These are phyloP conservation scores for Drosophila burlai DNA, from an alignment of 1,140 invertebrate species.

Conservation along the genomic window DNA sequence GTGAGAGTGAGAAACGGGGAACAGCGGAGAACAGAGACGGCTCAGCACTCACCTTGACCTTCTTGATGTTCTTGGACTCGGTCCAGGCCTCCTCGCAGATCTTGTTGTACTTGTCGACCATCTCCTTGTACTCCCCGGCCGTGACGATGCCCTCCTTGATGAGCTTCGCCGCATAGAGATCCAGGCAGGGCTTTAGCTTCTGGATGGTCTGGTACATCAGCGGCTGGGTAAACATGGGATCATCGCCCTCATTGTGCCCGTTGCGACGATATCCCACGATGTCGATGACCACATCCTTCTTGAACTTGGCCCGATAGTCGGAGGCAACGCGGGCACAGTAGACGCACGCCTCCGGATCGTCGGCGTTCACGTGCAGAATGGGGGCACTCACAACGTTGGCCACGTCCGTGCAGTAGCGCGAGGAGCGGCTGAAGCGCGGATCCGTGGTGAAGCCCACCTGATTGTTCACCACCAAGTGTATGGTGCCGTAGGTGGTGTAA, in stretches of 20 bases:
- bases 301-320: not conserved
- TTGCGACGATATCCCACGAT: not conserved
- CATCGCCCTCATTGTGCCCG: not conserved
- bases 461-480: not conserved
- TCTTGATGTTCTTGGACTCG: not conserved
- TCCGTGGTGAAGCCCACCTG: constrained; percentile 1
- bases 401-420: constrained; percentile 1
- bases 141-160: not conserved
- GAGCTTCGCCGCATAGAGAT: not conserved
- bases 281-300: not conserved
- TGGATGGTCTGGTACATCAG: not conserved
- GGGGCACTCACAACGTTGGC: not conserved
- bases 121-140: not conserved
- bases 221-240: not conserved
- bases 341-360: not conserved
- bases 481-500: not conserved
- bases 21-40: not conserved
- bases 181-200: not conserved
- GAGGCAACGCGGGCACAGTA: not conserved
- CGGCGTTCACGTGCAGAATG: not conserved
- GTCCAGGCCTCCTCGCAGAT: not conserved
- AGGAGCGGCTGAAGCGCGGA: not conserved
- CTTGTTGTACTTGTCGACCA: not conserved
- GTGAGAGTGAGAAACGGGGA: not conserved
- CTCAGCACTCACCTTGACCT: not conserved